phyloP scores from a whole-genome alignment of 2,888 invertebrate genomes.

The Escarpia spicata region DNA sequence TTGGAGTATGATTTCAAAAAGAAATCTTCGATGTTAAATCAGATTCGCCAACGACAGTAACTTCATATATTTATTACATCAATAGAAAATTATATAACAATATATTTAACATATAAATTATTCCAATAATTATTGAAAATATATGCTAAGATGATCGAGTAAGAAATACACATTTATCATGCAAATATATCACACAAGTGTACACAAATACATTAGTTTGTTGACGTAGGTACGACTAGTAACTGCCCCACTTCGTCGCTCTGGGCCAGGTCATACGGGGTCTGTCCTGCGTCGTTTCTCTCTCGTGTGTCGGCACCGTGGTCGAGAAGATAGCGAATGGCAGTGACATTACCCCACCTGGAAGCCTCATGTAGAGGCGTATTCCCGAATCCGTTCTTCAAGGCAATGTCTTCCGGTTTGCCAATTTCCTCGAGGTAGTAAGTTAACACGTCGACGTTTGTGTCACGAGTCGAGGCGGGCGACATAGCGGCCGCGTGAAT shows the following conservation, averaged over 20 bases:
- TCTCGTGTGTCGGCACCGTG: neutral
- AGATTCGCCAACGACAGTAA: too few species aligned
- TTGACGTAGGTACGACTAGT: neutral
- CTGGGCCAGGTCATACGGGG: neutral
- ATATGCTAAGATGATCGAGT: neutral
- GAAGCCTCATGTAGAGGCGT: slow-evolving; percentile 25
- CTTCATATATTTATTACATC: neutral
- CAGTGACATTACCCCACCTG: neutral
- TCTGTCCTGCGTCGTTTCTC: neutral
- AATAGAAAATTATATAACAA: neutral
- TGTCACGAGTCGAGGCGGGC: neutral
- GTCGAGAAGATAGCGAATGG: neutral
- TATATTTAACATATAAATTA: neutral
- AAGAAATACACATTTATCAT: neutral
- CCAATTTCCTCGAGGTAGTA: slow-evolving; percentile 8
- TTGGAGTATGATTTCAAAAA: too few species aligned
- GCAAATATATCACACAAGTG: neutral
- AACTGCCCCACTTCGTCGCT: neutral
- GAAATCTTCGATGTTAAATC: too few species aligned
- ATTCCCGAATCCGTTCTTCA: neutral
- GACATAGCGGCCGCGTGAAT: slow-evolving; percentile 5
- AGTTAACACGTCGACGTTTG: neutral
- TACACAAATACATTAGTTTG: neutral
- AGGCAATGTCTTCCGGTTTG: slow-evolving; percentile 6
- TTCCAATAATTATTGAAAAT: neutral